Conservation (phyloP, 37 sponge, comb jelly and placozoan species). For the Beroe ovata region DNA sequence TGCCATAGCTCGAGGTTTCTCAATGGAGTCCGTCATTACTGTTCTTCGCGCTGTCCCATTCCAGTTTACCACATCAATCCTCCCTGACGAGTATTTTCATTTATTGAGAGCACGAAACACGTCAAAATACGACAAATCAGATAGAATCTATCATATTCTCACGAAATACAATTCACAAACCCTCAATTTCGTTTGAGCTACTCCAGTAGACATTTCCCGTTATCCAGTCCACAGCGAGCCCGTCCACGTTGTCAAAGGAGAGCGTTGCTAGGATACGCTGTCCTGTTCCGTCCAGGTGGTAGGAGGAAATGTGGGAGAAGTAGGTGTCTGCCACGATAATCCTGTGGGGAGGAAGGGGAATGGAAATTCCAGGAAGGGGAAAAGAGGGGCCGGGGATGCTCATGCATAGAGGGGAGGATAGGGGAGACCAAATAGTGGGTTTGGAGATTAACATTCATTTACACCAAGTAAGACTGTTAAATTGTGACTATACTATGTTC, state of each 20-base stretch:
- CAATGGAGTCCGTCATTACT: not conserved
- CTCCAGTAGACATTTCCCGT: conserved; percentile 57
- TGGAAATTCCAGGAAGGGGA: too few relatives aligned
- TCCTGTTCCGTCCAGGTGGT: conserved; percentile 26
- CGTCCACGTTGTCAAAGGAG: conserved; percentile 1
- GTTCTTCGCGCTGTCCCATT: conserved; percentile 23
- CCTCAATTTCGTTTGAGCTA: not conserved
- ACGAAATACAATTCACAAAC: too few relatives aligned
- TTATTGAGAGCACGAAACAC: too few relatives aligned
- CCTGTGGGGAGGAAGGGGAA: conserved; percentile 3
- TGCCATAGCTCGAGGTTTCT: conserved; percentile 50
- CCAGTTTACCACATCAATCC: conserved; percentile 7
- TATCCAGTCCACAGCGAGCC: conserved; percentile 56
- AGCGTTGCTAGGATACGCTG: not conserved
- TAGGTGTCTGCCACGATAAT: conserved; percentile 25
- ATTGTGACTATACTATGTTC: too few relatives aligned
- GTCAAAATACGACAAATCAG: too few relatives aligned
- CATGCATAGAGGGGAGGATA: too few relatives aligned
- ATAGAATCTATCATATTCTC: too few relatives aligned
- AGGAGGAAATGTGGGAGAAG: not conserved
- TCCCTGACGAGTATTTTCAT: conserved; percentile 14
- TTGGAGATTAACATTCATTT: too few relatives aligned
- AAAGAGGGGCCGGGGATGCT: too few relatives aligned
- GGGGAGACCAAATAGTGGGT: too few relatives aligned
- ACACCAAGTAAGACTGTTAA: too few relatives aligned